These are phyloP conservation scores for Acanthosepion lycidas DNA, from an alignment of 2,888 invertebrate genomes.

Conservation along the genomic window DNA sequence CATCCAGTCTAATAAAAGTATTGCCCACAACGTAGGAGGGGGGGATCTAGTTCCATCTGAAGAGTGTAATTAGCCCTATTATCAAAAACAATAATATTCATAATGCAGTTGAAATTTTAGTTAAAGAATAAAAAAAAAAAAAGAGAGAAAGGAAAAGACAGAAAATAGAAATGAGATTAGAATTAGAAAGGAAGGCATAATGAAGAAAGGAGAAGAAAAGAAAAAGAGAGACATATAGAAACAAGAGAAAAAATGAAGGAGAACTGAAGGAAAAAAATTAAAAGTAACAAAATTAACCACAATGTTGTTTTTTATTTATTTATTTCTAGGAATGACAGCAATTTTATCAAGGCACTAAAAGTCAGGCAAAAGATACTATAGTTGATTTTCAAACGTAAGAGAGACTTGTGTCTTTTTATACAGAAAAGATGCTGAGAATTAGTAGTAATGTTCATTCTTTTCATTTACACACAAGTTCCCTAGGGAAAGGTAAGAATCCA, in stretches of 20 bases:
- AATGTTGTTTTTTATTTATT: too few relatives aligned
- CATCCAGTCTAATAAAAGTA: neutral
- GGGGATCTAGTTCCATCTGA: neutral
- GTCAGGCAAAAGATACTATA: too few relatives aligned
- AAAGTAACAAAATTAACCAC: neutral
- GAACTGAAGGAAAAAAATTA: neutral
- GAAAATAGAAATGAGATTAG: too few relatives aligned
- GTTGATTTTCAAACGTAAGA: too few relatives aligned
- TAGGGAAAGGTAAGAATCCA: too few relatives aligned
- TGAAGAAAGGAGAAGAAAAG: neutral
- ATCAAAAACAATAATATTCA: constrained; percentile 15
- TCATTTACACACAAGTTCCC: too few relatives aligned
- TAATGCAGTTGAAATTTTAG: neutral
- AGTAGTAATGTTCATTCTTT: too few relatives aligned
- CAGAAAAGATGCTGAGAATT: too few relatives aligned
- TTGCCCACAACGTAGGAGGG: neutral
- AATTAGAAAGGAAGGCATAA: neutral
- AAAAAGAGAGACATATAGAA: neutral
- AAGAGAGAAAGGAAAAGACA: neutral
- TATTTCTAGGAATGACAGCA: too few relatives aligned
- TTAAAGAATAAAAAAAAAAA: neutral
- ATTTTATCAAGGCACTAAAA: too few relatives aligned
- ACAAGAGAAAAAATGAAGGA: neutral
- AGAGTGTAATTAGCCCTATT: neutral
- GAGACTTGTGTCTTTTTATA: too few relatives aligned